Evolutionary conservation across 2,113 vertebrate genomes (phyloP), one percentile per base, ranked within the genome.

Genomic region (Pimephales promelas): DNA sequence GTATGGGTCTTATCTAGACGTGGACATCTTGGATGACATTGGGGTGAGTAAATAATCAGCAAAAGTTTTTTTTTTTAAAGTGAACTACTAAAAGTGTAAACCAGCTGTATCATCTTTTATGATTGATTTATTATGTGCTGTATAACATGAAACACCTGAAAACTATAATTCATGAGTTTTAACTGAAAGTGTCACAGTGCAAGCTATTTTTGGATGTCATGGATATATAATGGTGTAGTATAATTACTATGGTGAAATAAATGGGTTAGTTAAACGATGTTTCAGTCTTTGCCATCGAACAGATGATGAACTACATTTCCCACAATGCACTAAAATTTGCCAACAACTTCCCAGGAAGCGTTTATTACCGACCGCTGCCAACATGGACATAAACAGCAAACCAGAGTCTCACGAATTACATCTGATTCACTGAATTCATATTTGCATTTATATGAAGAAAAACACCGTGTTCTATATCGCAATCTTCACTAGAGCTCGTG

Each of bases 271-370:
- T 20, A 34, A 34, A 64, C 3, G 31, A 7, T 31, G 1, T 62
- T 16, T 28, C 13, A 1, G 24, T 28, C 24, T 31, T 64, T 34
- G 6, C 64, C 31, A 31, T 18, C 3, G 9, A 68, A n/a, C 34
- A 68, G 34, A 36, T 31, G 10, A 13, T 49, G 16, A 74, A 84
- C 86, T 85, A 82, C 83, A 62, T 52, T 72, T 82, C 79, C 86
- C 83, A 84, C 45, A 87, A 85, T 87, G 66, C 83, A 72, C 28
- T 8, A 31, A 6, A 43, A 24, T 64, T 6, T 10, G 79, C 66
- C 77, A 80, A 59, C 77, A 36, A 74, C 70, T 82, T 56, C 73
- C 79, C 40, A 28, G 40, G 84, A 82, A 36, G 84, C 71, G 84
- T 71, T 74, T 73, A 28, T 52, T 0, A 36, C 24, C 11, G 45